A percentile compares a stretch with the other conserved stretches of the same genome.
These are phyloP conservation scores for Gymnoscelis rufifasciata DNA, from an alignment of 2,888 invertebrate species.

Conservation along the genomic window DNA sequence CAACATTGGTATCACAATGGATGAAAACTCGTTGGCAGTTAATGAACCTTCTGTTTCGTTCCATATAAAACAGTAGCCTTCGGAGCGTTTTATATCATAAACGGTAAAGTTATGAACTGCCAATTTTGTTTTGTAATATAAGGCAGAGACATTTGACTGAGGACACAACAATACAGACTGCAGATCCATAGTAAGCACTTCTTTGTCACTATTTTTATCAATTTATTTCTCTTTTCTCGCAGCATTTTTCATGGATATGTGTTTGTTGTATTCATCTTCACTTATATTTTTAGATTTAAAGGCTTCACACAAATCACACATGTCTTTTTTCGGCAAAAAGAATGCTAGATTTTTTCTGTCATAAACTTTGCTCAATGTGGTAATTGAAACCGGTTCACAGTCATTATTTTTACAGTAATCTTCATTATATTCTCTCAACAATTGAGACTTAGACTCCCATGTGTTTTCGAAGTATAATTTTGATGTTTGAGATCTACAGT, in stretches of 20 bases:
- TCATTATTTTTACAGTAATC: background rate
- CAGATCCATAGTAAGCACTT: conserved; percentile 11
- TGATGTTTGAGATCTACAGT: background rate
- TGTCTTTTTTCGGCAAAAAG: background rate
- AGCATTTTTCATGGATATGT: background rate
- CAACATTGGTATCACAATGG: conserved; percentile 1
- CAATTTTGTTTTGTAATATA: conserved; percentile 16
- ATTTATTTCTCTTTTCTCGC: conserved; percentile 4
- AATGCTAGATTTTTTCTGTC: background rate
- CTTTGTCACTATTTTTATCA: conserved; percentile 1
- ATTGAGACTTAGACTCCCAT: background rate
- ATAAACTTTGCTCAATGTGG: background rate
- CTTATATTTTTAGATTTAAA: background rate
- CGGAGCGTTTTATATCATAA: conserved; percentile 8
- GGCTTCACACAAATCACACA: background rate
- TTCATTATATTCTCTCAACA: background rate
- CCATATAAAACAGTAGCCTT: conserved; percentile 10
- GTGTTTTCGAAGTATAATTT: background rate
- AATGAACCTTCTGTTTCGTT: conserved; percentile 13
- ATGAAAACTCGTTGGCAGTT: conserved; percentile 12
- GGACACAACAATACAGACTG: conserved; percentile 11
- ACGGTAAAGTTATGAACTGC: conserved; percentile 13
- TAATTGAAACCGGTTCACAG: background rate
- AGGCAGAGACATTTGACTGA: conserved; percentile 8
- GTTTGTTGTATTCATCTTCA: background rate